Evolutionary conservation across 2,113 vertebrate species (phyloP), one percentile per base, ranked within the genome.

Genomic region (Bagarius yarrelli): DNA sequence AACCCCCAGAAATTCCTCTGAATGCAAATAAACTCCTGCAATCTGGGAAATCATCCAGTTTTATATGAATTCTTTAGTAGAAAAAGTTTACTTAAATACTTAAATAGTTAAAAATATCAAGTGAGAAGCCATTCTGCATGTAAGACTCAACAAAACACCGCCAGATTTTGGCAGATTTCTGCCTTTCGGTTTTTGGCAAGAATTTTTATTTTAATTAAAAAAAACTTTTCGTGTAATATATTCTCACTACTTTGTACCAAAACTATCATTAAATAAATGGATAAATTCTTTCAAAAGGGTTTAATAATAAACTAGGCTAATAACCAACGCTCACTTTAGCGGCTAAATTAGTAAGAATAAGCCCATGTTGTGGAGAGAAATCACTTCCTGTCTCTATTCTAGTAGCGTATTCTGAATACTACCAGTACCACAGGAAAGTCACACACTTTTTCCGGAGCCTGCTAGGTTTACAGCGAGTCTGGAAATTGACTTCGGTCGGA

Each of bases 41-140:
- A 70, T 30, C 25, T 52, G 69, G 69, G 47, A 72, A 53, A 72
- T 52, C 25, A 30, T 53, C 27, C 25, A 53, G 30, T 72, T 72
- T 72, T 4, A 53, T 13, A 30, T 4, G 30, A 72, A 30, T 72
- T 53, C 12, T 19, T 53, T 44, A 11, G 16, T 19, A 30, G 25
- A 3, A 52, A 71, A 30, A 27, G 21, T 16, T 25, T 40, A n/a
- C n/a, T n/a, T n/a, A n/a, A n/a, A n/a, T n/a, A n/a, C n/a, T n/a
- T 0, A 66, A 66, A 11, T 8, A 25, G 6, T 16, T 50, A 27
- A 40, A 47, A 71, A 71, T 71, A 3, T 2, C n/a, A 50, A 71
- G 44, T 71, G 67, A 25, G 67, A 50, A 71, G 19, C n/a, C 44
- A 71, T 18, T 40, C 18, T 50, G 14, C 44, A 50, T 27, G 15